Base-by-base conservation (phyloP, 2,797 vertebrate genomes). In the Sebastolobus alascanus region DNA sequence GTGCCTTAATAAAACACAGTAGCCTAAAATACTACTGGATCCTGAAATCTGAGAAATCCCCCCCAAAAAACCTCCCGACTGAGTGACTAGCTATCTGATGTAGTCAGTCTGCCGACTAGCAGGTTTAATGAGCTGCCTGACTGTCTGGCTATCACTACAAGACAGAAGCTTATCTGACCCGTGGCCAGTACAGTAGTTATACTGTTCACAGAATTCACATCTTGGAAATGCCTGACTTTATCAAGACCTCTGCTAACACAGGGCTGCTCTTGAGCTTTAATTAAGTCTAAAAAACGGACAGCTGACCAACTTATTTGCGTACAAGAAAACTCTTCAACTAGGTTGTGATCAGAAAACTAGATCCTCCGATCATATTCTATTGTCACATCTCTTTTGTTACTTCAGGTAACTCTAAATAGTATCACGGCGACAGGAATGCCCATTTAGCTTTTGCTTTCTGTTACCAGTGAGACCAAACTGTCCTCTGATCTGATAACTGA, bases 91-190 rank as follows among this genome's bases (percentile, higher is more conserved):
- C 67, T 82, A 82, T 83, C 75, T 82, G 83, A 84, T 87, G 74
- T 35, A 72, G 70, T 80, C 84, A 71, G 75, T 64, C 76, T 79
- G 71, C 27, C 4, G 10, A 77, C 67, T 29, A 68, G 50, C 72
- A 72, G 73, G 79, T 68, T 74, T 84, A 80, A 81, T 75, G 56
- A 85, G 55, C 69, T 82, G 81, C 71, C 75, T 83, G 69, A 69
- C 70, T 77, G 78, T 68, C 69, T 84, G 78, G 55, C 74, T 79
- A 70, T 78, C 77, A 77, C 73, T 35, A 73, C 56, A 73, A 55
- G 54, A 85, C 72, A 80, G 77, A 80, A 66, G 75, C 59, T 84
- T 83, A 84, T 84, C 85, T 84, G 79, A 84, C 70, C 64, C 16
- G 4, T 13, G 66, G 79, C 74, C 73, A 84, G 79, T 55, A 82